Evolutionary conservation across 2,888 invertebrate genomes (phyloP).

Genomic region (Ypsolopha scabrella): DNA sequence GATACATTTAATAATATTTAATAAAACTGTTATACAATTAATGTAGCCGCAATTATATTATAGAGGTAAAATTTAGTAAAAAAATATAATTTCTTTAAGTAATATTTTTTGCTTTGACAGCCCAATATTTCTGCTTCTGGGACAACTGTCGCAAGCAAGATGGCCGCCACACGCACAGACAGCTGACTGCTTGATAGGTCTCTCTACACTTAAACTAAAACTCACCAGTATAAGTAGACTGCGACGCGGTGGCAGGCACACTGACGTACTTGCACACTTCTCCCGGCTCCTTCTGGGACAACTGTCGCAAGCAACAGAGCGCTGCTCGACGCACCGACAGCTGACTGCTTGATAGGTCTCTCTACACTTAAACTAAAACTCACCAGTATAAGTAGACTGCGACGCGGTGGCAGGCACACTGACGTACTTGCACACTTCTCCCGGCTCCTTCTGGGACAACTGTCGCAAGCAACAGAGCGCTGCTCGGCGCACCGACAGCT

Average conservation of each 20-base stretch:
- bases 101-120: too few relatives aligned
- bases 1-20: too few relatives aligned
- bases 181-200: too few relatives aligned
- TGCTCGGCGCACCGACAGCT: constrained; percentile 91
- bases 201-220: neutral
- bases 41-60: neutral
- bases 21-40: neutral
- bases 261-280: constrained; percentile 83
- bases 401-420: constrained; percentile 20
- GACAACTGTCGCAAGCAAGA: too few relatives aligned
- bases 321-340: constrained; percentile 93
- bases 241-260: constrained; percentile 23
- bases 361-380: constrained; percentile 50
- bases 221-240: constrained; percentile 48
- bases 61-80: neutral
- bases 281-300: constrained; percentile 95
- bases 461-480: constrained; percentile 96
- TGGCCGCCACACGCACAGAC: too few relatives aligned
- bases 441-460: constrained; percentile 64
- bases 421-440: constrained; percentile 80
- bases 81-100: neutral
- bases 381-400: constrained; percentile 49
- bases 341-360: constrained; percentile 90
- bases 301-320: constrained; percentile 93
- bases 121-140: too few relatives aligned